Evolutionary conservation across 2,113 vertebrate genomes (phyloP), one percentile per base, ranked within the genome.

Genomic region (Murina feae): DNA sequence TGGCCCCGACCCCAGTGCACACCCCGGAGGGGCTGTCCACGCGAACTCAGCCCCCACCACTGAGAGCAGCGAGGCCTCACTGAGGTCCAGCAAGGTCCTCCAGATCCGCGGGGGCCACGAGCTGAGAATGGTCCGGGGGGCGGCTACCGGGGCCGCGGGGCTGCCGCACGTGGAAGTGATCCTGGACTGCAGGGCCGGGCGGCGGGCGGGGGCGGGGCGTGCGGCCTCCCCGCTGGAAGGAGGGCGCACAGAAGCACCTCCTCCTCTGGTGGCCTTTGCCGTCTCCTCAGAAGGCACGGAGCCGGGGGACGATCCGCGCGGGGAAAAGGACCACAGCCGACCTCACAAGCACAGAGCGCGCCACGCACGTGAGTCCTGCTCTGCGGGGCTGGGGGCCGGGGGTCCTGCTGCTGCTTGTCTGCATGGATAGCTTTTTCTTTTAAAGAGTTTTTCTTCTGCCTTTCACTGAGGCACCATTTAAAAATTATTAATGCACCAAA

Each of bases 341-440:
- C 99, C 99, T 95, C 99, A 98, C 98, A 99, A 99, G 98, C 99
- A 99, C 98, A 98, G 98, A 89, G 99, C 99, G 0, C 98, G 97
- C 92, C 99, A 99, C 97, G 98, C 99, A 96, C 99, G 99, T 99
- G 98, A 99, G 99, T 99, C 98, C 94, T 86, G 83, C 71, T n/a
- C n/a, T n/a, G 68, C 68, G 69, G 69, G 69, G 69, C 37, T 32
- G 76, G 76, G 47, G 76, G 32, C 20, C 37, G 2, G 35, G 69
- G 69, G 0, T 13, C 10, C 47, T 13, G 76, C 63, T 96, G 86
- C 82, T 91, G 82, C 93, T 86, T 49, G 47, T 58, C 78, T 80
- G 53, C 23, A 37, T 75, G 72, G 55, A 42, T 9, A 17, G 71
- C n/a, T 69, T n/a, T 25, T 25, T 71, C 65, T 63, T 65, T 82